phyloP scores from a whole-genome alignment of 2,888 invertebrate genomes.

The Metopia argyrocephala region DNA sequence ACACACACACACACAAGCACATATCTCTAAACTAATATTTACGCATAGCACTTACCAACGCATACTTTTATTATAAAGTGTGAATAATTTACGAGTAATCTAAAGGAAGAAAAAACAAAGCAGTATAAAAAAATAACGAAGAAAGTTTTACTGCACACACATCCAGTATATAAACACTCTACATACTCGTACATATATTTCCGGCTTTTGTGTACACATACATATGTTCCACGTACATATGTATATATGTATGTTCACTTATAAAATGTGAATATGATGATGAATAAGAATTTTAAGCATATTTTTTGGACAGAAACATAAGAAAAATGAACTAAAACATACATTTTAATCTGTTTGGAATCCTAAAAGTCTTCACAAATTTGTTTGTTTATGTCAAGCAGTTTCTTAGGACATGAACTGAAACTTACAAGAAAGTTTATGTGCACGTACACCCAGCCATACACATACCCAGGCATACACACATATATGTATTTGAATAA shows the following conservation, averaged over 20 bases:
- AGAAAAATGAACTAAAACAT: constrained; percentile 5
- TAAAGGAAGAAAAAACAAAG: too few relatives aligned
- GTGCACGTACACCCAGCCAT: neutral
- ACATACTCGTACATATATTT: too few relatives aligned
- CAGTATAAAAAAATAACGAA: too few relatives aligned
- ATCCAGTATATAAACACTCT: too few relatives aligned
- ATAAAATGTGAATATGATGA: neutral
- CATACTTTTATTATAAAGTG: too few relatives aligned
- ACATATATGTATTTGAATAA: neutral
- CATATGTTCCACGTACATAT: neutral
- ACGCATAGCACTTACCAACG: neutral
- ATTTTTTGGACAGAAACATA: neutral
- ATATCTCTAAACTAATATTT: neutral
- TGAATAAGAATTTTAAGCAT: neutral
- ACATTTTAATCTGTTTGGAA: constrained; percentile 13
- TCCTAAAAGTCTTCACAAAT: constrained; percentile 13
- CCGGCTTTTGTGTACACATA: too few relatives aligned
- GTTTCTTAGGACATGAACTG: too few relatives aligned
- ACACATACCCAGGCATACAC: neutral
- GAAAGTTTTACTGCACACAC: too few relatives aligned
- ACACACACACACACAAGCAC: too few relatives aligned
- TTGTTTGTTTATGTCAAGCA: constrained; percentile 35
- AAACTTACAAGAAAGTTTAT: too few relatives aligned
- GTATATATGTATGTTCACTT: constrained; percentile 11
- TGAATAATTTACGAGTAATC: too few relatives aligned